A percentile compares a stretch with the other conserved stretches of the same genome.
These are phyloP conservation scores for Atlantisia rogersi DNA, from an alignment of 2,113 vertebrate species.

Conservation along the genomic window DNA sequence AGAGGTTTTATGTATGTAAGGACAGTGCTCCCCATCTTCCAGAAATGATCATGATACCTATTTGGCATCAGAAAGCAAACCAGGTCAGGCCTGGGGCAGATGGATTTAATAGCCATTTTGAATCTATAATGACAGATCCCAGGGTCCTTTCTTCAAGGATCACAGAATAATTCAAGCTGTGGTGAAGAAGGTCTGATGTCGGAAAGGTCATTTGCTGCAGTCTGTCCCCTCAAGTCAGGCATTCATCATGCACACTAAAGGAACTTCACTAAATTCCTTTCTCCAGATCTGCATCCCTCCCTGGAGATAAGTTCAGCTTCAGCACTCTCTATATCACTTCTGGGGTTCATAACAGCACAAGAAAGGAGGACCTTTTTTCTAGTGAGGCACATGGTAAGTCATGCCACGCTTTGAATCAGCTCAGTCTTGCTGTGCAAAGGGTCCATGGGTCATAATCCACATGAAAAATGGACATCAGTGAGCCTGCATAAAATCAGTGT, in stretches of 20 bases:
- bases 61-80: neutral
- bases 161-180: slow-evolving; percentile 31
- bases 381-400: neutral
- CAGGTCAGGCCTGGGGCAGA: neutral
- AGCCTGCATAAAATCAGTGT: neutral
- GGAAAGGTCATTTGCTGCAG: slow-evolving; percentile 58
- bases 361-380: neutral
- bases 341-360: neutral
- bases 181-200: slow-evolving; percentile 10
- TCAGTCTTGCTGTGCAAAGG: neutral
- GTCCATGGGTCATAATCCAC: neutral
- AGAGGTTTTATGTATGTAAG: neutral
- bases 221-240: slow-evolving; percentile 12
- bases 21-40: neutral
- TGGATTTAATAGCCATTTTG: neutral
- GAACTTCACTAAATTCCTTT: neutral
- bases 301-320: slow-evolving; percentile 38
- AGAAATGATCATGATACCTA: neutral
- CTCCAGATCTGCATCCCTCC: neutral
- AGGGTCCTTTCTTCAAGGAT: slow-evolving; percentile 19
- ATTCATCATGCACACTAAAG: slow-evolving; percentile 55
- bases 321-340: neutral
- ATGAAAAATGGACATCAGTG: neutral
- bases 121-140: slow-evolving; percentile 4
- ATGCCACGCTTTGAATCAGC: neutral